These are phyloP conservation scores for Hypomesus transpacificus DNA, from an alignment of 2,113 vertebrate genomes.

Conservation along the genomic window DNA sequence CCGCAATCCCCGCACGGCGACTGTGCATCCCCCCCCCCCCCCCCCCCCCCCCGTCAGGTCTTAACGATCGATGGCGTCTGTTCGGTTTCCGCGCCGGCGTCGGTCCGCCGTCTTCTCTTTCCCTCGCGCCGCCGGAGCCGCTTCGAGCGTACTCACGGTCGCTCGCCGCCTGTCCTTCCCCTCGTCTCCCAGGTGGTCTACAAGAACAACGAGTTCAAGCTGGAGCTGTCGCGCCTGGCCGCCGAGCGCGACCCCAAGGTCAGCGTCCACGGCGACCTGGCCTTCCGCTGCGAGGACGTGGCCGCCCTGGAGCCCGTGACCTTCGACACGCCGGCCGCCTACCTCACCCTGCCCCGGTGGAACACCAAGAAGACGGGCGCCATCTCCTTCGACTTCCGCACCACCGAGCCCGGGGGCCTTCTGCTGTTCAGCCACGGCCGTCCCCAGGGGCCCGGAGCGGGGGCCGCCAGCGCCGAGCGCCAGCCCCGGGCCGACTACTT, in stretches of 20 bases:
- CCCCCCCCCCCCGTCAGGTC: no score
- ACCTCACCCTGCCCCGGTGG: conserved; percentile 82
- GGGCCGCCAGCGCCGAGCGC: conserved; percentile 52
- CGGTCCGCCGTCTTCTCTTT: no score
- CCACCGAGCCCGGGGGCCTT: conserved; percentile 84
- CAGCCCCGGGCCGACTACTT: conserved; percentile 82
- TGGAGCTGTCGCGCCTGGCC: conserved; percentile 89
- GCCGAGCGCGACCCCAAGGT: conserved; percentile 84
- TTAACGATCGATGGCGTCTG: no score
- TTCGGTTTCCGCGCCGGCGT: no score
- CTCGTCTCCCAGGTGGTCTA: conserved; percentile 81
- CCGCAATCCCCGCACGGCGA: no score
- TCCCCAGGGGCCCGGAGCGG: conserved; percentile 55
- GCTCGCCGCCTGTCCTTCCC: conserved; percentile 29
- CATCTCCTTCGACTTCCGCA: conserved; percentile 91
- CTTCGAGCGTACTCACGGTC: conserved; percentile 39
- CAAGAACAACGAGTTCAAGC: conserved; percentile 94
- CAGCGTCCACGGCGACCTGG: conserved; percentile 85
- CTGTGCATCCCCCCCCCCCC: no score
- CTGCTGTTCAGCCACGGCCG: conserved; percentile 86
- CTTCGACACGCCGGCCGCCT: conserved; percentile 80
- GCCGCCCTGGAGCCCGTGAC: conserved; percentile 87
- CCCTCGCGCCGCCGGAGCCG: no score
- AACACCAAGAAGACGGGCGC: conserved; percentile 83
- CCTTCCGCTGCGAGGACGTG: conserved; percentile 87